Evolutionary conservation across 2,888 invertebrate species (phyloP).

Genomic region (Oeneis ivallda): DNA sequence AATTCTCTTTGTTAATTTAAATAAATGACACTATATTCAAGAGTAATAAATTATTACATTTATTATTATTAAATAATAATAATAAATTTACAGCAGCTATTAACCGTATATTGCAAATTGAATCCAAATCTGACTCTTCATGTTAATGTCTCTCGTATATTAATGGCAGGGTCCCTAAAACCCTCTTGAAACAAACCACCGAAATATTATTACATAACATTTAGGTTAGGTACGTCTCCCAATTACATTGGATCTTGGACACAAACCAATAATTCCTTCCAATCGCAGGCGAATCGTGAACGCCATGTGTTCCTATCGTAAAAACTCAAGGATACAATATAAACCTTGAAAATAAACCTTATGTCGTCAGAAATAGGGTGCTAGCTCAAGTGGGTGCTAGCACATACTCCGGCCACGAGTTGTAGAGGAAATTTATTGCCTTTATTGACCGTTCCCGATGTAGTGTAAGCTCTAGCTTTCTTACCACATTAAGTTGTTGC

Average conservation of each 20-base stretch:
- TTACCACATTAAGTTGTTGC: constrained; percentile 48
- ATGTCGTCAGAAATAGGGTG: not conserved
- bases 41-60: not conserved
- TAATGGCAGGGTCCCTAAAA: not conserved
- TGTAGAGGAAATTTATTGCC: constrained; percentile 47
- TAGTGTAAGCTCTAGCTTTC: constrained; percentile 47
- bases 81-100: too few species aligned
- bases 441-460: constrained; percentile 54
- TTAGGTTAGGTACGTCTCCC: constrained; percentile 13
- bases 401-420: constrained; percentile 24
- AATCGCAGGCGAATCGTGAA: constrained; percentile 40
- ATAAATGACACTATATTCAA: not conserved
- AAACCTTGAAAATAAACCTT: constrained; percentile 27
- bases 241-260: constrained; percentile 26
- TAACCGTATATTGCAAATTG: too few species aligned
- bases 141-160: too few species aligned
- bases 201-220: constrained; percentile 24
- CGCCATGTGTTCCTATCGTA: constrained; percentile 44
- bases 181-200: constrained; percentile 2
- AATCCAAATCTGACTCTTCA: too few species aligned
- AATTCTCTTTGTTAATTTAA: not conserved
- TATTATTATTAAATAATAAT: too few species aligned
- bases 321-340: constrained; percentile 33
- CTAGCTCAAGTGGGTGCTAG: constrained; percentile 17
- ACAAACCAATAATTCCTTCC: constrained; percentile 47